phyloP scores from a whole-genome alignment of 2,113 vertebrate genomes.

The Chauna torquata region DNA sequence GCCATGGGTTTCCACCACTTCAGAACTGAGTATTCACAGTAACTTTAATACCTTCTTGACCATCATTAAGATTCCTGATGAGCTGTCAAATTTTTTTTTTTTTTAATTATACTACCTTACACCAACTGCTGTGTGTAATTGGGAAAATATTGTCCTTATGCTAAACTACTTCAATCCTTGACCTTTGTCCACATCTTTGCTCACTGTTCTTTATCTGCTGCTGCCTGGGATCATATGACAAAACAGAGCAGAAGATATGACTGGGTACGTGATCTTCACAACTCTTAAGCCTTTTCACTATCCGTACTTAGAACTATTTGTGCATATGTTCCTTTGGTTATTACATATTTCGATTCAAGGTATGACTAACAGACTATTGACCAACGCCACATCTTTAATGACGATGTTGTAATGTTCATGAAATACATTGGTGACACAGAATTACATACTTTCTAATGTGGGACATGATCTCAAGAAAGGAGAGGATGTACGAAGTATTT shows the following conservation, averaged over 20 bases:
- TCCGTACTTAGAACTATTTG: background rate
- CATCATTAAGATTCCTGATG: background rate
- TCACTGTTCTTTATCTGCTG: background rate
- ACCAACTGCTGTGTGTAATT: background rate
- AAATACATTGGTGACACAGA: background rate
- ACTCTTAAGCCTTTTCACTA: background rate
- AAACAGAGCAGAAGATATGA: background rate
- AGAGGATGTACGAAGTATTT: background rate
- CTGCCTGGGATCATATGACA: background rate
- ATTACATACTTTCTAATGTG: background rate
- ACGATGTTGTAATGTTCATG: background rate
- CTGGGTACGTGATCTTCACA: background rate
- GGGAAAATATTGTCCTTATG: background rate
- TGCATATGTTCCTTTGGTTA: background rate
- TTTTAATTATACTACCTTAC: background rate
- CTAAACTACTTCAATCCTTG: background rate
- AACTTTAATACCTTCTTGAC: background rate
- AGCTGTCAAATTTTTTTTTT: background rate
- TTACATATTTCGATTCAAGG: background rate
- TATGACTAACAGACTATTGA: constrained; percentile 20
- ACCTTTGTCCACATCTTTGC: background rate
- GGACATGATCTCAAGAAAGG: background rate
- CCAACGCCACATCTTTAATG: background rate
- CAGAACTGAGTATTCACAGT: background rate
- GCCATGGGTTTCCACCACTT: background rate